phyloP scores from a whole-genome alignment of 2,888 invertebrate genomes.

The Axea sp. region DNA sequence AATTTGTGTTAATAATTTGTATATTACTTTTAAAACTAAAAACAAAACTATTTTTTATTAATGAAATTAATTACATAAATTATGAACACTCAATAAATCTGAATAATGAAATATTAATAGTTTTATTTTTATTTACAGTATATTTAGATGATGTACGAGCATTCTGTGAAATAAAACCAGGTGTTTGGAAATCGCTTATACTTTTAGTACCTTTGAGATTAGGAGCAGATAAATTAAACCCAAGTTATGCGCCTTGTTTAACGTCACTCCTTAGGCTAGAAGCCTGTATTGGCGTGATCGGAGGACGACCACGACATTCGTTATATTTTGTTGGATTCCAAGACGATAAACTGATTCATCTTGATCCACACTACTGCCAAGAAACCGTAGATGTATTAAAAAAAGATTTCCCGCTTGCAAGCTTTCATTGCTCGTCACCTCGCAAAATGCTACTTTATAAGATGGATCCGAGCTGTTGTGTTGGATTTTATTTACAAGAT shows the following conservation, averaged over 20 bases:
- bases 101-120: too few relatives aligned
- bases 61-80: too few relatives aligned
- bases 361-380: constrained; percentile 97
- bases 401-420: constrained; percentile 87
- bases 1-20: too few relatives aligned
- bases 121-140: constrained; percentile 66
- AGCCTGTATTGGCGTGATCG: constrained; percentile 94
- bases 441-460: constrained; percentile 90
- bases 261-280: constrained; percentile 89
- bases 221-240: constrained; percentile 92
- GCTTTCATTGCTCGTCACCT: constrained; percentile 93
- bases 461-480: constrained; percentile 96
- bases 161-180: constrained; percentile 78
- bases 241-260: constrained; percentile 90
- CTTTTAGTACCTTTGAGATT: constrained; percentile 91
- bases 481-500: constrained; percentile 92
- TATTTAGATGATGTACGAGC: constrained; percentile 74
- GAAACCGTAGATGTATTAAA: constrained; percentile 92
- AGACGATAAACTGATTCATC: constrained; percentile 93
- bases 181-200: constrained; percentile 88
- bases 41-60: too few relatives aligned
- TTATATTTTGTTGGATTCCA: constrained; percentile 96
- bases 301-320: constrained; percentile 95
- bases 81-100: too few relatives aligned
- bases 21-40: too few relatives aligned